Percentiles rank a stretch among this genome's conserved stretches.
Evolutionary conservation across 1,140 invertebrate genomes (phyloP).

Genomic region (Phortica variegata): DNA sequence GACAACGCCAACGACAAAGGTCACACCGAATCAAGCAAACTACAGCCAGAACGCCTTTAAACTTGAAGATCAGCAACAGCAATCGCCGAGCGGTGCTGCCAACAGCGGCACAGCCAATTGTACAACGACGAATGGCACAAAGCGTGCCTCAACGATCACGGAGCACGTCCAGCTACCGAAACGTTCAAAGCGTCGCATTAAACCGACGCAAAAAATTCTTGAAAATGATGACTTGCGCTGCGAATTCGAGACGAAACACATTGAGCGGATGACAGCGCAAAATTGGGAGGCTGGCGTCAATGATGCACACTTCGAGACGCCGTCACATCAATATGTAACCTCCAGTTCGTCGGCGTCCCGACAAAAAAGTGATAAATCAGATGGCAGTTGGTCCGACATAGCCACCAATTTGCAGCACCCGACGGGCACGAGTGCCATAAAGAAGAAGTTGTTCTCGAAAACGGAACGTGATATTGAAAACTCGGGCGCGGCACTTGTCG

Average conservation of each 20-base stretch:
- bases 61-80: conserved; percentile 1
- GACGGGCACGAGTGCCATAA: conserved; percentile 31
- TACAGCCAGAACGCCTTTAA: too few species aligned
- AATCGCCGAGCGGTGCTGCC: background rate
- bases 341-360: conserved; percentile 30
- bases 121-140: background rate
- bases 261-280: conserved; percentile 53
- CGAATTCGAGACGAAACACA: conserved; percentile 62
- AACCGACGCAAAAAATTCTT: conserved; percentile 62
- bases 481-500: conserved; percentile 29
- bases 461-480: conserved; percentile 43
- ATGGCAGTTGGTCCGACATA: conserved; percentile 23
- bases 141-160: background rate
- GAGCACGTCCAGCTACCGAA: conserved; percentile 33
- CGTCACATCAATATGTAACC: conserved; percentile 8
- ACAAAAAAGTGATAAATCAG: conserved; percentile 45
- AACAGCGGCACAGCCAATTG: conserved; percentile 7
- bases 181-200: conserved; percentile 60
- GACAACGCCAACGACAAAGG: background rate
- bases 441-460: conserved; percentile 45
- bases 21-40: too few species aligned
- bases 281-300: conserved; percentile 29
- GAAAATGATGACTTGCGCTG: conserved; percentile 62
- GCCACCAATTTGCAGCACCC: conserved; percentile 22
- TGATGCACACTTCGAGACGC: conserved; percentile 23